Base-by-base conservation (phyloP, 2,888 invertebrate species). In the Drosophila stalkeri region DNA sequence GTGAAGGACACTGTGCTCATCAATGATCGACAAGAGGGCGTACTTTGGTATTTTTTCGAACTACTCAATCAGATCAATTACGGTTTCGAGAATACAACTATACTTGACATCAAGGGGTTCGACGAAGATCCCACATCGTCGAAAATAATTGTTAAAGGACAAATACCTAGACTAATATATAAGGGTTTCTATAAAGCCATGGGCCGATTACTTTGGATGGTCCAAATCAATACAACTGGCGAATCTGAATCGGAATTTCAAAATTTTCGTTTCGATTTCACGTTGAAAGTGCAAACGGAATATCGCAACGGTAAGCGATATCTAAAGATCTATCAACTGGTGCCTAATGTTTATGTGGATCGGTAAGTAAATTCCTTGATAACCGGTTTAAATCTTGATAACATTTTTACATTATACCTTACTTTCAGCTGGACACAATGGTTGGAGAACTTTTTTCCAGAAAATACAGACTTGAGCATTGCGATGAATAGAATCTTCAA, bases 21-120 rank as follows among this genome's bases (percentile, higher is more conserved):
- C 31, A 65, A 84, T 37, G 77, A 86, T 64, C 44, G 47, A 20
- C 60, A 46, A 35, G 59, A 66, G 49, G 77, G 77, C 2, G 67
- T 62, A 0, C 75, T 71, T 41, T 85, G 83, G 86, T 77, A 81
- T 54, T 72, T 47, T 37, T 83, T 88, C 37, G 20, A 86, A 2
- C 61, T 89, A 12, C 2, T 73, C n/a, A 71, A 89, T 51, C 87
- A 86, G 56, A 71, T 75, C 0, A 86, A 83, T 54, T 79, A 72
- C 41, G 85, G 89, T 1, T 89, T 89, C n/a, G 86, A 85, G 49
- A 89, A 89, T 46, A 77, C 81, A 51, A 85, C 89, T 0, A 83
- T 88, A 37, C 82, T 82, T 20, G 65, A 81, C 11, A 76, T 88
- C 2, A 35, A 35, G 9, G 85, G 85, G 7, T 88, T 85, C 43